A percentile compares a stretch with the other conserved stretches of the same genome.
Evolutionary conservation across 2,888 invertebrate genomes (phyloP).

Genomic region (Nomada lathburiana): DNA sequence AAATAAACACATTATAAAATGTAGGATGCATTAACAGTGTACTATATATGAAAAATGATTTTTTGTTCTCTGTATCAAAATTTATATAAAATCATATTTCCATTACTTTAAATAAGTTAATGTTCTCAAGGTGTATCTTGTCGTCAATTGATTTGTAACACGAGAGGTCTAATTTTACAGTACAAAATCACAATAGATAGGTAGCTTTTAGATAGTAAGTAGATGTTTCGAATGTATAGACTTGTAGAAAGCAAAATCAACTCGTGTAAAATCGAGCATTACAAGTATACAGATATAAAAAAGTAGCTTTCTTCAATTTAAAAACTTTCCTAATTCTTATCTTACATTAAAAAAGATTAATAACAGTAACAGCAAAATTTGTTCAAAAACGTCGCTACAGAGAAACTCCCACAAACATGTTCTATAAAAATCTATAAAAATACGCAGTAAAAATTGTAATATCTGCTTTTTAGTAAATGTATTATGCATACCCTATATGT

Average conservation of each 20-base stretch:
- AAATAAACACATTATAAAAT: slow-evolving; percentile 41
- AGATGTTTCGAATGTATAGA: slow-evolving; percentile 38
- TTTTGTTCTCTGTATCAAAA: slow-evolving; percentile 25
- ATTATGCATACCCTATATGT: slow-evolving; percentile 50
- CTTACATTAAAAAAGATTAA: slow-evolving; percentile 46
- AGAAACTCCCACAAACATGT: slow-evolving; percentile 54
- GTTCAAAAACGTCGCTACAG: slow-evolving; percentile 53
- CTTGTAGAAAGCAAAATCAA: slow-evolving; percentile 35
- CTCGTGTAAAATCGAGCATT: slow-evolving; percentile 45
- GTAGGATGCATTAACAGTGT: slow-evolving; percentile 21
- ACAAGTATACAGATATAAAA: slow-evolving; percentile 33
- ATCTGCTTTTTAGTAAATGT: slow-evolving; percentile 42
- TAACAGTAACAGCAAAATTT: slow-evolving; percentile 52
- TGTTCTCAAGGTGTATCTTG: slow-evolving; percentile 45
- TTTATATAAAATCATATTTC: slow-evolving; percentile 45
- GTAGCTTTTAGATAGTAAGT: slow-evolving; percentile 58
- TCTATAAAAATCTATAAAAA: slow-evolving; percentile 70
- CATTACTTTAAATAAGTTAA: slow-evolving; percentile 59
- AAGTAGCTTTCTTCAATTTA: slow-evolving; percentile 37
- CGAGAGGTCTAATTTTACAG: slow-evolving; percentile 49
- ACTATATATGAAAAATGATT: slow-evolving; percentile 26
- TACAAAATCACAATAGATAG: slow-evolving; percentile 66
- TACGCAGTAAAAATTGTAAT: slow-evolving; percentile 54
- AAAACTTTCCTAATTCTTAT: background rate
- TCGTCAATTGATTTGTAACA: slow-evolving; percentile 58